Percentiles rank a stretch among this genome's conserved stretches.
phyloP scores from a whole-genome alignment of 2,797 vertebrate genomes.

The Spinus olivaceus region DNA sequence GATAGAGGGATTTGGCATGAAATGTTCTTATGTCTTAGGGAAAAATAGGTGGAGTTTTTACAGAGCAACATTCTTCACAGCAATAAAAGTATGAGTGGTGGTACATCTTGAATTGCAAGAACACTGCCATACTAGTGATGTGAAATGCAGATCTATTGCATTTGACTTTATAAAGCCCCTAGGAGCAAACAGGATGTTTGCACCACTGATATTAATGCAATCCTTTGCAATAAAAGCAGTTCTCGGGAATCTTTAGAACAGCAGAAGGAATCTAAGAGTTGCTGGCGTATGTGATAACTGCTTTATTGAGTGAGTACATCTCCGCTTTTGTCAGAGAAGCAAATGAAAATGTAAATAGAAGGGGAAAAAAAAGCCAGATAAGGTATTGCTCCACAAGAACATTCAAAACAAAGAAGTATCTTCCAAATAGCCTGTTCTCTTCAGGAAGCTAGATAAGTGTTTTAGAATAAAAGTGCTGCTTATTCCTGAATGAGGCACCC shows the following conservation, averaged over 20 bases:
- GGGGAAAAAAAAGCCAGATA: not conserved
- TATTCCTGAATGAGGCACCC: not conserved
- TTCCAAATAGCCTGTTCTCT: not conserved
- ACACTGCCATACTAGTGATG: not conserved
- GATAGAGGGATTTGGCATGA: not conserved
- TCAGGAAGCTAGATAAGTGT: not conserved
- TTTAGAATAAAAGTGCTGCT: slow-evolving; percentile 8
- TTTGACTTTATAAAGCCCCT: not conserved
- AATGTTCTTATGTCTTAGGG: not conserved
- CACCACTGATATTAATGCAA: slow-evolving; percentile 3
- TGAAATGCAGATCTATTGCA: not conserved
- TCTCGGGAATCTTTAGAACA: not conserved
- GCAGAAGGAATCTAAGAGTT: not conserved
- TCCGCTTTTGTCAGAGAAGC: slow-evolving; percentile 1
- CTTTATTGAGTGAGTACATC: not conserved
- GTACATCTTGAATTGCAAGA: not conserved
- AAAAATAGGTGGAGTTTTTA: not conserved
- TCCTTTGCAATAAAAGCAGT: slow-evolving; percentile 15
- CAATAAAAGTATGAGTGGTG: not conserved
- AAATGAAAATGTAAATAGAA: slow-evolving; percentile 28
- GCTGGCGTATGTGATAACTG: not conserved
- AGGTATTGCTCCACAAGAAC: not conserved
- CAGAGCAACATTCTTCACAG: not conserved
- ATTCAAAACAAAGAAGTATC: not conserved
- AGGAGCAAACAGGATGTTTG: not conserved